Conservation (phyloP, 2,888 invertebrate species). For the Latrodectus elegans region DNA sequence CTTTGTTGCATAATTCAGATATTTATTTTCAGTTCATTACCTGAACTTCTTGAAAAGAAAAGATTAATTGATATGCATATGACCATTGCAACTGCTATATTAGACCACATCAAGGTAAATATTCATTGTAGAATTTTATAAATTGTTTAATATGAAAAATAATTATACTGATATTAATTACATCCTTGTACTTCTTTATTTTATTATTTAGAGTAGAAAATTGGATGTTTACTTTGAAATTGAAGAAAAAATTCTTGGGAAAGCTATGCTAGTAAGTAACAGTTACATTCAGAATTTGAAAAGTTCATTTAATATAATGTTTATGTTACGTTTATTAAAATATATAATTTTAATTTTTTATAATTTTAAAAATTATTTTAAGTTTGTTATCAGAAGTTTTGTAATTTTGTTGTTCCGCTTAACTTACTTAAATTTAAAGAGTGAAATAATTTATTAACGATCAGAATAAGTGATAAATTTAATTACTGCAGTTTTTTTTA, state of each 20-base stretch:
- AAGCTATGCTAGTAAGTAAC: constrained; percentile 74
- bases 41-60: constrained; percentile 97
- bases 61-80: constrained; percentile 99
- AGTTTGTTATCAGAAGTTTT: background rate
- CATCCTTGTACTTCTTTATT: background rate
- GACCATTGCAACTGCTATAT: constrained; percentile 89
- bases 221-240: constrained; percentile 97
- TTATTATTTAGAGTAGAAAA: constrained; percentile 81
- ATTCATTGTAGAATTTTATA: background rate
- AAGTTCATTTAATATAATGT: no score
- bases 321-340: no score
- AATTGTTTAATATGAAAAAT: background rate
- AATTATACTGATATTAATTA: background rate
- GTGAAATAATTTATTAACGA: background rate
- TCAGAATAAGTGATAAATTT: no score
- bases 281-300: background rate
- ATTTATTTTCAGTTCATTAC: constrained; percentile 82
- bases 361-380: no score
- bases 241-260: constrained; percentile 96
- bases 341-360: no score
- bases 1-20: no score
- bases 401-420: background rate
- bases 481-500: no score
- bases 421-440: background rate
- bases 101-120: constrained; percentile 79